A percentile compares a stretch with the other conserved stretches of the same genome.
Conservation (phyloP, 2,113 vertebrate species). For the Siniperca chuatsi region DNA sequence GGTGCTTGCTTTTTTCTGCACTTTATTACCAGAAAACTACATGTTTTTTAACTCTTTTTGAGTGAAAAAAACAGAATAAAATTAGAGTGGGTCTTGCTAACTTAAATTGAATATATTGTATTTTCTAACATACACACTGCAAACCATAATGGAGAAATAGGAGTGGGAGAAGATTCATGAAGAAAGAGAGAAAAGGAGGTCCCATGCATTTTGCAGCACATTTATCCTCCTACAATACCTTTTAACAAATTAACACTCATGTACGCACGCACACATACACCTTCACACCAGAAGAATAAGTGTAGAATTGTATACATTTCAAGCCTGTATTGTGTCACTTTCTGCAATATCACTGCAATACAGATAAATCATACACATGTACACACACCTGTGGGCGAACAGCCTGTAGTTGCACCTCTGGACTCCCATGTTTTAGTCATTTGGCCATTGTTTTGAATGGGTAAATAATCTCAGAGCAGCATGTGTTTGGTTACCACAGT, state of each 20-base stretch:
- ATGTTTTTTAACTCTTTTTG: background rate
- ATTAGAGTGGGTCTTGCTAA: background rate
- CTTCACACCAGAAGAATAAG: background rate
- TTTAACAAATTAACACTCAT: conserved; percentile 4
- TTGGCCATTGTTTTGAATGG: background rate
- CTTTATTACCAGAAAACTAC: background rate
- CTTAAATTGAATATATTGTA: background rate
- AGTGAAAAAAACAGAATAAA: background rate
- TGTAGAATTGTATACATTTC: background rate
- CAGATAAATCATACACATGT: background rate
- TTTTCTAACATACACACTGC: background rate
- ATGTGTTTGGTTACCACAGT: background rate
- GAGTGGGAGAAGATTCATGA: background rate
- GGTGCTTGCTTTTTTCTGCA: background rate
- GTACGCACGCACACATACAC: background rate
- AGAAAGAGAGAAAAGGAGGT: background rate
- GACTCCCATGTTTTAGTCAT: background rate
- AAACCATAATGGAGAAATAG: background rate
- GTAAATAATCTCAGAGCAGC: conserved; percentile 8
- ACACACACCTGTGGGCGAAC: background rate
- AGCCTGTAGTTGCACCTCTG: background rate
- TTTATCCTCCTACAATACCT: background rate
- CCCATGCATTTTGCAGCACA: background rate
- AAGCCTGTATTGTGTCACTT: background rate
- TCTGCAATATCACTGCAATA: background rate